A percentile compares a stretch with the other conserved stretches of the same genome.
Evolutionary conservation across 2,888 invertebrate species (phyloP).

Genomic region (Drosophila subquinaria): DNA sequence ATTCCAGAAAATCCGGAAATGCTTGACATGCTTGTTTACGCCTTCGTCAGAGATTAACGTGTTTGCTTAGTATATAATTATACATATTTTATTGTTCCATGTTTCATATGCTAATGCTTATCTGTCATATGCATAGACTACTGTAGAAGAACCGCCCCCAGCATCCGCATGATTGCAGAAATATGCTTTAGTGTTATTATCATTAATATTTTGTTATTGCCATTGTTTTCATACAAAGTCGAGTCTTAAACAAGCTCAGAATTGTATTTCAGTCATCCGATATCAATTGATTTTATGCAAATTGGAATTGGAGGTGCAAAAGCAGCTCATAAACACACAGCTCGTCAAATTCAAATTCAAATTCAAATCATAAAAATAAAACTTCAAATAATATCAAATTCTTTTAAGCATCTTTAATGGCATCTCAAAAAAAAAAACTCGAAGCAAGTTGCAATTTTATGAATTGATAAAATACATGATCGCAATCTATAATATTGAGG

Average conservation of each 20-base stretch:
- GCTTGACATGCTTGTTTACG: constrained; percentile 38
- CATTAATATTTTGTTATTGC: constrained; percentile 10
- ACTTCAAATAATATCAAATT: constrained; percentile 24
- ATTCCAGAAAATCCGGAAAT: constrained; percentile 62
- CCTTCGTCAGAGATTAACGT: constrained; percentile 33
- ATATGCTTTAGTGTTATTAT: constrained; percentile 30
- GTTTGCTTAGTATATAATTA: constrained; percentile 39
- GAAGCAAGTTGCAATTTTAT: constrained; percentile 37
- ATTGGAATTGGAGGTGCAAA: constrained; percentile 54
- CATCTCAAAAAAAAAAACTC: constrained; percentile 22
- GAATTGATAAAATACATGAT: constrained; percentile 10
- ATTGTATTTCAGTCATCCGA: not conserved
- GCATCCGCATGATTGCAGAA: constrained; percentile 29
- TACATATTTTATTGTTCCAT: constrained; percentile 18
- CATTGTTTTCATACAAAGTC: constrained; percentile 4
- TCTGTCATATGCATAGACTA: constrained; percentile 12
- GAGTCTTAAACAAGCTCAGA: constrained; percentile 19
- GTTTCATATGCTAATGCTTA: constrained; percentile 51
- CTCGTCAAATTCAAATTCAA: constrained; percentile 43
- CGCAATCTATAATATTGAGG: not conserved
- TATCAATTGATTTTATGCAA: constrained; percentile 36
- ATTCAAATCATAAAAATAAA: constrained; percentile 34
- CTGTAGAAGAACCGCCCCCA: constrained; percentile 7
- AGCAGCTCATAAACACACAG: constrained; percentile 42
- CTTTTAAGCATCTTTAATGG: constrained; percentile 22